Conservation (phyloP, 2,797 vertebrate genomes). For the Florisuga fusca region DNA sequence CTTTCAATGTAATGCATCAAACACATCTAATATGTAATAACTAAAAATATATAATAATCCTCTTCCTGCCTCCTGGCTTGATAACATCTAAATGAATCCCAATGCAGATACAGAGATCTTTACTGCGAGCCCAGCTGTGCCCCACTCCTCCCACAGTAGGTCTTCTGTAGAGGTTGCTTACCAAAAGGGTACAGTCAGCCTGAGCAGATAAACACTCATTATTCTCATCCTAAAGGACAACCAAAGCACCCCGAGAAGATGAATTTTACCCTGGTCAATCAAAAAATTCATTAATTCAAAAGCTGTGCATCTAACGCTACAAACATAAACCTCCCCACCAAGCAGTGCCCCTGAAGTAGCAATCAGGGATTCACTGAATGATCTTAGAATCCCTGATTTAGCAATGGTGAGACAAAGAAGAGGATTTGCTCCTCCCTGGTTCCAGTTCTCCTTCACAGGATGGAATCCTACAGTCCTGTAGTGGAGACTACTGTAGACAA, state of each 20-base stretch:
- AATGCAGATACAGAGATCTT: neutral
- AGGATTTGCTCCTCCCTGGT: neutral
- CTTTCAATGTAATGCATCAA: neutral
- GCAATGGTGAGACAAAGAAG: neutral
- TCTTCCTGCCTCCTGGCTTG: neutral
- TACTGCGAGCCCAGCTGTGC: neutral
- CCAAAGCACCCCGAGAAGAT: neutral
- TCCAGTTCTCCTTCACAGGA: neutral
- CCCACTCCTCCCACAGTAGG: neutral
- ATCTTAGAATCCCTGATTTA: neutral
- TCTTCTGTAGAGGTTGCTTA: fast-evolving
- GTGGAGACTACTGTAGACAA: neutral
- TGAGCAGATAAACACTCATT: neutral
- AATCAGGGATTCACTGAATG: neutral
- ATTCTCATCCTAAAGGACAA: neutral
- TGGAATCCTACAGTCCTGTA: neutral
- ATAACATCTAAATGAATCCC: neutral
- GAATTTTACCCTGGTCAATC: neutral
- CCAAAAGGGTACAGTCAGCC: neutral
- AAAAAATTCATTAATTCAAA: neutral
- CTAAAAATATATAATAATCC: neutral
- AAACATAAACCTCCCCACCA: neutral
- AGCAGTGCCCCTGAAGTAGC: neutral
- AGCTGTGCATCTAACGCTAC: neutral
- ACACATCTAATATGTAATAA: neutral